phyloP scores from a whole-genome alignment of 2,888 invertebrate genomes.

The Suillia variegata region DNA sequence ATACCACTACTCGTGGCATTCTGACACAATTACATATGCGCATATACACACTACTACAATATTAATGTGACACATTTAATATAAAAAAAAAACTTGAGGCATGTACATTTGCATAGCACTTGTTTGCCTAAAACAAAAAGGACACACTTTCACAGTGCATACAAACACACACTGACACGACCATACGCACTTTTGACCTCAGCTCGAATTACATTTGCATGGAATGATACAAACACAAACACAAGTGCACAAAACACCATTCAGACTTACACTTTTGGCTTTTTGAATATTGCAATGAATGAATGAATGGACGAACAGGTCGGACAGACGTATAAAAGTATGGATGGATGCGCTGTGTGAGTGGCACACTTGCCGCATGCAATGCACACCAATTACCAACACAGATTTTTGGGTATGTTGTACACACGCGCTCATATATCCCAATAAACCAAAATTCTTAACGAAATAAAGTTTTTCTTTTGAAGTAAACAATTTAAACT shows the following conservation, averaged over 20 bases:
- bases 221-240: conserved; percentile 11
- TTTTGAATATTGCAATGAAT: background rate
- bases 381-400: too few species aligned
- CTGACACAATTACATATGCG: background rate
- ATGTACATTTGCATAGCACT: background rate
- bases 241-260: too few species aligned
- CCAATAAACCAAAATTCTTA: too few species aligned
- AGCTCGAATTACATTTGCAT: conserved; percentile 20
- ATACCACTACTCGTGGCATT: background rate
- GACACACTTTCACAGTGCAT: conserved; percentile 1
- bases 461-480: too few species aligned
- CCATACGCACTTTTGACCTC: conserved; percentile 8
- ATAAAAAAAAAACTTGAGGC: background rate
- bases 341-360: background rate
- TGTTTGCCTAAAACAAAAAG: background rate
- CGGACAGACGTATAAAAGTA: background rate
- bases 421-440: too few species aligned
- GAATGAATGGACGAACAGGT: background rate
- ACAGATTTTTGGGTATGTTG: background rate
- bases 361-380: too few species aligned
- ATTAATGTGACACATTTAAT: background rate
- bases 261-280: conserved; percentile 10
- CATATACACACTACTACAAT: background rate
- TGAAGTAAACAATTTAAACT: too few species aligned
- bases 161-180: conserved; percentile 11